Conservation (phyloP, 2,888 invertebrate genomes). For the Parasteatoda lunata region DNA sequence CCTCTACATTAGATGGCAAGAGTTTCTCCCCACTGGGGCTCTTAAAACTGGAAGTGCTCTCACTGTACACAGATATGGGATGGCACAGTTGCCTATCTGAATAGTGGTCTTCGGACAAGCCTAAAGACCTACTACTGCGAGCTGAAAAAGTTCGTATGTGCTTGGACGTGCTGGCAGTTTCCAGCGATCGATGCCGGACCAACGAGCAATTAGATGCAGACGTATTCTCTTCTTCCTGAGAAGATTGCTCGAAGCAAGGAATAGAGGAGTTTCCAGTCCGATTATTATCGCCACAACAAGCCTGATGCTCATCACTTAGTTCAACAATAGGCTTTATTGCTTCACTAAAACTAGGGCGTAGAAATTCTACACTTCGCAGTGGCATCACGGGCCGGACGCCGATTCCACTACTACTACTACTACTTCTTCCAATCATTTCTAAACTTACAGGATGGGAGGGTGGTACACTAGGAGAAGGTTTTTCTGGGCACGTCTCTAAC, state of each 20-base stretch:
- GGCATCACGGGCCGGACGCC: conserved; percentile 54
- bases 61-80: conserved; percentile 14
- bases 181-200: conserved; percentile 70
- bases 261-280: conserved; percentile 36
- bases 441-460: conserved; percentile 72
- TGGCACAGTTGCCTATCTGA: conserved; percentile 32
- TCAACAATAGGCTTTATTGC: conserved; percentile 89
- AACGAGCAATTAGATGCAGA: conserved; percentile 60
- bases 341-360: conserved; percentile 79
- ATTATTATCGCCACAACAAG: conserved; percentile 71
- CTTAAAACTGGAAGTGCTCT: conserved; percentile 10
- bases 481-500: conserved; percentile 71
- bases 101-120: conserved; percentile 62
- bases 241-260: conserved; percentile 32
- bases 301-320: conserved; percentile 86
- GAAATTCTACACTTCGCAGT: conserved; percentile 68
- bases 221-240: conserved; percentile 29
- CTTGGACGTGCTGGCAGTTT: conserved; percentile 58
- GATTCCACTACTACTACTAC: conserved; percentile 65
- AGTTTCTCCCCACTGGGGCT: conserved; percentile 8
- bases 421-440: conserved; percentile 70
- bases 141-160: conserved; percentile 66
- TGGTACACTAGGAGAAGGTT: conserved; percentile 68
- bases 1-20: background rate
- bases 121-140: conserved; percentile 68